Evolutionary conservation across 2,888 invertebrate species (phyloP).

Genomic region (Adelphocoris suturalis): DNA sequence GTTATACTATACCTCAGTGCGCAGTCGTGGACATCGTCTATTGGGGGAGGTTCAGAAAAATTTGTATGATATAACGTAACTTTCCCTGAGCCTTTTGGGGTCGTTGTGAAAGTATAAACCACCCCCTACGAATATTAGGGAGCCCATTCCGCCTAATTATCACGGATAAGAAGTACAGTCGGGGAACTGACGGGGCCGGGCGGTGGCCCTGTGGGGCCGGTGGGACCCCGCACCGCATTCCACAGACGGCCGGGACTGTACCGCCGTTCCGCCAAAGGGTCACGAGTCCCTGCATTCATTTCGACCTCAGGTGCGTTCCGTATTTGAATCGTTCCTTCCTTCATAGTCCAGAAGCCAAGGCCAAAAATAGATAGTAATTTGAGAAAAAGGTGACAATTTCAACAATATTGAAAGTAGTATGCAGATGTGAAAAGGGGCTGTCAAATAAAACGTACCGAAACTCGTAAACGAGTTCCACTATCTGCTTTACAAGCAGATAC

Average conservation of each 20-base stretch:
- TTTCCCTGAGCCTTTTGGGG: neutral
- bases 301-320: neutral
- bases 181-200: neutral
- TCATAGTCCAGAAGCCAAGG: neutral
- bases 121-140: neutral
- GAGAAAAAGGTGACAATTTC: too few species aligned
- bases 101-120: neutral
- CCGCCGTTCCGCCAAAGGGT: slow-evolving; percentile 21
- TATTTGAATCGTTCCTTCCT: neutral
- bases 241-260: slow-evolving; percentile 24
- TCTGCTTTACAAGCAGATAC: too few species aligned
- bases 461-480: too few species aligned
- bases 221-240: slow-evolving; percentile 11
- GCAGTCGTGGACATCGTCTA: neutral
- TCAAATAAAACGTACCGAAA: too few species aligned
- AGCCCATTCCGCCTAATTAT: slow-evolving; percentile 20
- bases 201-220: neutral
- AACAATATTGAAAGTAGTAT: too few species aligned
- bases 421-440: too few species aligned
- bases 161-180: slow-evolving; percentile 6
- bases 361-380: too few species aligned
- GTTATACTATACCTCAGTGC: too few species aligned
- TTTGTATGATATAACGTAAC: neutral
- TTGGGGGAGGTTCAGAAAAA: neutral
- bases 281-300: slow-evolving; percentile 12